A percentile compares a stretch with the other conserved stretches of the same genome.
phyloP scores from a whole-genome alignment of 1,140 invertebrate species.

The Phymorhynchus buccinoides region DNA sequence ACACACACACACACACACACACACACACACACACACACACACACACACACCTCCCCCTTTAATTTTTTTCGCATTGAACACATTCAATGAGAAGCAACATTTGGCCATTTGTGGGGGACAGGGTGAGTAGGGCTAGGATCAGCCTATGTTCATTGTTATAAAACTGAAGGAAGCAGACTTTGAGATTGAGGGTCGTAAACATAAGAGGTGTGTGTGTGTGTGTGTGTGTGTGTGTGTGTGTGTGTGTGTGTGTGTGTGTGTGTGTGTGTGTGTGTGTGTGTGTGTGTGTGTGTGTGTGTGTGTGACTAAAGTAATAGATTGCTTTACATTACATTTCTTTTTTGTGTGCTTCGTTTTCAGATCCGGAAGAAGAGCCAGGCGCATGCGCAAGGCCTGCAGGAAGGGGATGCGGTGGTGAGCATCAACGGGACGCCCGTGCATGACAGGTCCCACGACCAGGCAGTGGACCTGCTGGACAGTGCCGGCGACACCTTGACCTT shows the following conservation, averaged over 20 bases:
- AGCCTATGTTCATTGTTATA: no score
- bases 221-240: neutral
- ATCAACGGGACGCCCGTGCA: conserved; percentile 59
- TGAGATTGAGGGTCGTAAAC: no score
- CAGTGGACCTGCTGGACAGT: conserved; percentile 60
- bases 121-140: no score
- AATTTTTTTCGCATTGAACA: no score
- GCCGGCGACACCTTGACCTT: conserved; percentile 53
- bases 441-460: conserved; percentile 59
- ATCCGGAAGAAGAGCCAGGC: conserved; percentile 65
- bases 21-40: neutral
- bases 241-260: conserved; percentile 21
- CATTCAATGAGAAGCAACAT: no score
- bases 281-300: conserved; percentile 16
- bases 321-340: neutral
- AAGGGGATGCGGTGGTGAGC: conserved; percentile 58
- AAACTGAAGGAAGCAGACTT: no score
- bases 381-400: conserved; percentile 55
- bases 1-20: neutral
- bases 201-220: no score
- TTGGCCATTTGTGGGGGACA: no score
- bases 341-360: conserved; percentile 37
- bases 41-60: no score
- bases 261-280: conserved; percentile 28
- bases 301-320: no score